Evolutionary conservation across 2,113 vertebrate species (phyloP).

Genomic region (Patagioenas fasciata): DNA sequence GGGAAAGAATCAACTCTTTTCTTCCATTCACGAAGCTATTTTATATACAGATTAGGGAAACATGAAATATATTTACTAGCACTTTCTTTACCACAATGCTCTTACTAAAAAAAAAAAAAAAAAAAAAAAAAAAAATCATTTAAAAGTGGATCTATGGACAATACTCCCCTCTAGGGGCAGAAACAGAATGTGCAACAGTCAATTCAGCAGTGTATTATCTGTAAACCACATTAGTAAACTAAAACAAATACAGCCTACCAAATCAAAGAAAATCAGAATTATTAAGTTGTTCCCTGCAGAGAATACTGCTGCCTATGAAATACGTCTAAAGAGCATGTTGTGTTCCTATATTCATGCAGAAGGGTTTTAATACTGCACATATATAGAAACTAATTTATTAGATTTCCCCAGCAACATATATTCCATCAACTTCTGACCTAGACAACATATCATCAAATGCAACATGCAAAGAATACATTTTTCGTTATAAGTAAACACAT

Average conservation of each 20-base stretch:
- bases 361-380: neutral
- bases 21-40: neutral
- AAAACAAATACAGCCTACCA: neutral
- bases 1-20: neutral
- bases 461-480: neutral
- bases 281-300: neutral
- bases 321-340: neutral
- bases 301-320: neutral
- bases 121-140: neutral
- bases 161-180: slow-evolving; percentile 56
- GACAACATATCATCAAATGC: neutral
- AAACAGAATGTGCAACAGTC: slow-evolving; percentile 2
- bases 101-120: neutral
- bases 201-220: neutral
- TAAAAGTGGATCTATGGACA: neutral
- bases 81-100: neutral
- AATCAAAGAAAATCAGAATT: neutral
- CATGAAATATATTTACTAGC: neutral
- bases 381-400: neutral
- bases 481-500: neutral
- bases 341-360: neutral
- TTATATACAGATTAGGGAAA: neutral
- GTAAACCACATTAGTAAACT: neutral
- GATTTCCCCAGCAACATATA: neutral
- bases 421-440: neutral